Conservation (phyloP, 2,888 invertebrate genomes). For the Caenorhabditis drosophilae region DNA sequence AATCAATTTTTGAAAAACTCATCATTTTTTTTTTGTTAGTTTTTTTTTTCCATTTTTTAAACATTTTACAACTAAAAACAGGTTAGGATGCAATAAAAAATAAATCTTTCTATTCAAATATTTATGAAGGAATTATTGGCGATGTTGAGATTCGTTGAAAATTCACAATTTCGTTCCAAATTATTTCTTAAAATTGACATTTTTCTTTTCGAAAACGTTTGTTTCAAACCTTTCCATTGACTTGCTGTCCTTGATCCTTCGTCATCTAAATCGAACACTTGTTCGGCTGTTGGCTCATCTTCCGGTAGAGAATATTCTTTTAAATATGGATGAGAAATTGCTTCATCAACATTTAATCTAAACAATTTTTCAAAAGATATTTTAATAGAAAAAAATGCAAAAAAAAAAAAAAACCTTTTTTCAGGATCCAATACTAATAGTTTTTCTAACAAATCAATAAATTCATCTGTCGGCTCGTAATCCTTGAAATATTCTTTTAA, state of each 20-base stretch:
- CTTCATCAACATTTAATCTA: constrained; percentile 37
- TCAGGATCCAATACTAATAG: constrained; percentile 65
- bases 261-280: constrained; percentile 56
- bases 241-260: constrained; percentile 36
- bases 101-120: too few species aligned
- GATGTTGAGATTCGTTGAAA: constrained; percentile 42
- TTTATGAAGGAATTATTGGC: constrained; percentile 24
- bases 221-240: constrained; percentile 62
- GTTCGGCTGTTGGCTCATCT: constrained; percentile 60
- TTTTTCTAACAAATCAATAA: constrained; percentile 62
- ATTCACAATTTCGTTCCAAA: constrained; percentile 52
- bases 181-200: constrained; percentile 44
- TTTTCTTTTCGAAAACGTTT: too few species aligned
- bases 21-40: too few species aligned
- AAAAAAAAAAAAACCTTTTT: too few species aligned
- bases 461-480: constrained; percentile 25
- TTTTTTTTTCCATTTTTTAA: too few species aligned
- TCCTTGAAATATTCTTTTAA: constrained; percentile 44
- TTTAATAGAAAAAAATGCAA: too few species aligned
- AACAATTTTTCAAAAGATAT: too few species aligned
- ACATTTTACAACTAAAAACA: too few species aligned
- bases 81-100: too few species aligned
- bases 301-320: constrained; percentile 44
- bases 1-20: too few species aligned
- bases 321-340: constrained; percentile 62